Conservation (phyloP, 1,140 invertebrate species). For the Uloborus diversus region DNA sequence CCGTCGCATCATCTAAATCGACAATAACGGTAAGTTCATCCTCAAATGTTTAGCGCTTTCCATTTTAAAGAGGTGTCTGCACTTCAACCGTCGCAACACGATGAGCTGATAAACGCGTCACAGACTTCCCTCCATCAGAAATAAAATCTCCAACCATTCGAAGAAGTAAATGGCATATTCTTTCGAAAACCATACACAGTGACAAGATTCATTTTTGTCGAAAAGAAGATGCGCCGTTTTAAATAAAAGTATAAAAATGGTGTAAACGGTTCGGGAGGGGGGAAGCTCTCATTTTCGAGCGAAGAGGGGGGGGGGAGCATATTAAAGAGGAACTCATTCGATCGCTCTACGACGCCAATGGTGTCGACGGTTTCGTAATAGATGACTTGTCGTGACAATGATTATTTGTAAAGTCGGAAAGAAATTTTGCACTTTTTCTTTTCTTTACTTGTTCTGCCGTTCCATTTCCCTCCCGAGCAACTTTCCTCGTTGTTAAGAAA, state of each 20-base stretch:
- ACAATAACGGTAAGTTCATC: no score
- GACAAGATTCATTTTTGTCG: conserved; percentile 2
- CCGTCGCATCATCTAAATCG: no score
- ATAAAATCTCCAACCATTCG: conserved; percentile 11
- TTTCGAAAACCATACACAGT: conserved; percentile 3
- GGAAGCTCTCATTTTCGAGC: conserved; percentile 5
- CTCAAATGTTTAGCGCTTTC: no score
- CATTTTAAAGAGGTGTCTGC: no score
- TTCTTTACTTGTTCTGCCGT: not conserved
- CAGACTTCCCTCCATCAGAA: conserved; percentile 8
- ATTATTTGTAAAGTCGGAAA: conserved; percentile 34
- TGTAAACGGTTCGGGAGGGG: conserved; percentile 2
- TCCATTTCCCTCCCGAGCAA: not conserved
- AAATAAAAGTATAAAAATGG: conserved; percentile 1
- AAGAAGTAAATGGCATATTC: not conserved
- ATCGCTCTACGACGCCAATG: conserved; percentile 3
- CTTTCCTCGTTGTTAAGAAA: no score
- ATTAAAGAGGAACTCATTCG: not conserved
- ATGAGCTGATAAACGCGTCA: conserved; percentile 33
- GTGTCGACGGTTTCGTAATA: conserved; percentile 33
- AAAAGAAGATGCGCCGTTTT: conserved; percentile 22
- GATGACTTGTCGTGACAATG: conserved; percentile 14
- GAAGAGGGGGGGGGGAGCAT: not conserved
- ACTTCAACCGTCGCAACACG: conserved; percentile 30
- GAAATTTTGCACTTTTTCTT: not conserved